Evolutionary conservation across 2,888 invertebrate genomes (phyloP), one percentile per base, ranked within the genome.

Genomic region (Iphiclides podalirius): DNA sequence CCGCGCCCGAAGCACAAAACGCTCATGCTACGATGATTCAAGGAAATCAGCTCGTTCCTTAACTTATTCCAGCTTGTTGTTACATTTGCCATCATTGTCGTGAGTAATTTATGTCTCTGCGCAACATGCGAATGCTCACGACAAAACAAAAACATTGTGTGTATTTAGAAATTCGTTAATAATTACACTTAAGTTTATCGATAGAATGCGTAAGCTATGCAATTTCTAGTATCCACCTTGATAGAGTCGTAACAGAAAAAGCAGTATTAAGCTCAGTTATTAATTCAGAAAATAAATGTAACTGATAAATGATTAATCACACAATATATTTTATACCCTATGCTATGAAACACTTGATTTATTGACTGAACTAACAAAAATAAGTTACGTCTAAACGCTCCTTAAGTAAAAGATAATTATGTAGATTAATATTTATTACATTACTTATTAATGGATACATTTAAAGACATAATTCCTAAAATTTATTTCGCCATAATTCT

Each of bases 61-160:
- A 1, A n/a, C 31, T 8, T 16, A 12, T 16, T 11, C 16, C 16
- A 11, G n/a, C 42, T 55, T 58, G 64, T 67, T 67, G 64, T 67
- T 60, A 58, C 63, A 66, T 58, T 63, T 52, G 63, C 61, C 60
- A 63, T 64, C 55, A 65, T 67, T 53, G 47, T 58, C 38, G 38
- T n/a, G 42, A 40, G 57, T 73, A 64, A 78, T 76, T 76, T 75
- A 78, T 76, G 70, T 67, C 63, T 39, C 48, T 52, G 52, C 75
- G 72, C 75, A 67, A 68, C 60, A 45, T 46, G 17, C 37, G 36
- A 31, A 15, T 38, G 20, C 14, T 23, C 8, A 3, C 37, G 8
- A 28, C 16, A 20, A 20, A 33, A 38, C 11, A 28, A 45, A 20
- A 17, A 13, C 16, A 12, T n/a, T 11, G n/a, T 45, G 8, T 11